These are phyloP conservation scores for Pterois miles DNA, from an alignment of 2,797 vertebrate genomes.

Conservation along the genomic window DNA sequence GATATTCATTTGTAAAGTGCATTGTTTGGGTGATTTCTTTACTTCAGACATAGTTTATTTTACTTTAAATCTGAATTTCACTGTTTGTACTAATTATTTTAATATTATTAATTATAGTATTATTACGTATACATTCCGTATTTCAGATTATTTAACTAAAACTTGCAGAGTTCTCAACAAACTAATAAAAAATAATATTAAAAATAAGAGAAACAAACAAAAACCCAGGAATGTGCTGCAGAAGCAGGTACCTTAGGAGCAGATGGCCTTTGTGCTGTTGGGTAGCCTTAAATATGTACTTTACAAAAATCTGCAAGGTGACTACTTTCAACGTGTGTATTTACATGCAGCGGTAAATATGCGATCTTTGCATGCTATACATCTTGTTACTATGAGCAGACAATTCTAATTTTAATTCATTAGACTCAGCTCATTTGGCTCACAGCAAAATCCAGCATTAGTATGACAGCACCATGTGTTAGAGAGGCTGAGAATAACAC, in stretches of 20 bases:
- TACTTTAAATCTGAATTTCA: background rate
- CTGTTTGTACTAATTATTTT: background rate
- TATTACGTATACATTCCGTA: background rate
- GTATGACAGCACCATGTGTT: slow-evolving; percentile 38
- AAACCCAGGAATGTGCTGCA: background rate
- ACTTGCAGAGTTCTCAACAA: background rate
- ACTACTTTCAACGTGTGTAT: slow-evolving; percentile 6
- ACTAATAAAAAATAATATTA: too few relatives aligned
- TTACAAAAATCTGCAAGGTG: background rate
- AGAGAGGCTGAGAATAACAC: slow-evolving; percentile 27
- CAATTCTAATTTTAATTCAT: slow-evolving; percentile 57
- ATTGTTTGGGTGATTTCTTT: background rate
- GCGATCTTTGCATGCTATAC: slow-evolving; percentile 3
- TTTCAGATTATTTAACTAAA: background rate
- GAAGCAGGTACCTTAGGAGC: background rate
- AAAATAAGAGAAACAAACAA: background rate
- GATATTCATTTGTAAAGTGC: background rate
- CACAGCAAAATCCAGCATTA: slow-evolving; percentile 41
- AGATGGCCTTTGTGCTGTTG: background rate
- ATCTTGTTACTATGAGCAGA: slow-evolving; percentile 27
- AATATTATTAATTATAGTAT: background rate
- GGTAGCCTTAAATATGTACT: background rate
- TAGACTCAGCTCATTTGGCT: slow-evolving; percentile 59
- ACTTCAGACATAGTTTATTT: background rate
- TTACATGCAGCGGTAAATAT: background rate